These are phyloP conservation scores for Elysia chlorotica DNA, from an alignment of 1,140 invertebrate species.

Conservation along the genomic window DNA sequence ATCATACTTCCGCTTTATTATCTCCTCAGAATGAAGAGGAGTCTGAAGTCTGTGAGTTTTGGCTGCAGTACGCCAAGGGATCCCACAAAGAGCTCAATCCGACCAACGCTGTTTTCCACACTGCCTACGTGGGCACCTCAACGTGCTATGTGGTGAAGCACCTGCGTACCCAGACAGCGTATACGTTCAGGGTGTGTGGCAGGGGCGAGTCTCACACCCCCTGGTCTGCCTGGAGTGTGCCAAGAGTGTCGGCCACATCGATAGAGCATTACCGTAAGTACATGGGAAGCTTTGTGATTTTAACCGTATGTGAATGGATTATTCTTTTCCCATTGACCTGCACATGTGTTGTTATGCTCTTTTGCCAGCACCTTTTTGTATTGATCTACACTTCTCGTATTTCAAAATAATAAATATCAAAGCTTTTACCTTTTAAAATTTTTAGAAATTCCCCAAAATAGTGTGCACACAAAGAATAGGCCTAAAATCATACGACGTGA, in stretches of 20 bases:
- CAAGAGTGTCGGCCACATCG: slow-evolving; percentile 39
- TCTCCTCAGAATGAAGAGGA: slow-evolving; percentile 49
- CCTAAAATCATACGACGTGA: too few relatives aligned
- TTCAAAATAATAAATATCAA: too few relatives aligned
- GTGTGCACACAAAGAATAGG: too few relatives aligned
- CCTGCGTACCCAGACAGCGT: slow-evolving; percentile 40
- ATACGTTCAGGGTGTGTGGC: slow-evolving; percentile 52
- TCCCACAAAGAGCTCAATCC: slow-evolving; percentile 31
- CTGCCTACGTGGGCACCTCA: slow-evolving; percentile 42
- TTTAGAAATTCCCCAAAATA: too few relatives aligned
- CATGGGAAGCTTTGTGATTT: too few relatives aligned
- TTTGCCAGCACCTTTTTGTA: too few relatives aligned
- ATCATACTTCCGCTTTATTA: too few relatives aligned
- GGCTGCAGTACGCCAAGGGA: slow-evolving; percentile 49
- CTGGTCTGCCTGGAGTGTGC: slow-evolving; percentile 54
- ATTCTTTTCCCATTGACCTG: too few relatives aligned
- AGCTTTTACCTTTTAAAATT: too few relatives aligned
- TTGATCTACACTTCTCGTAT: too few relatives aligned
- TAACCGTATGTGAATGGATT: too few relatives aligned
- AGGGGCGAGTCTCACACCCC: slow-evolving; percentile 35
- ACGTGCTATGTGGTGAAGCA: slow-evolving; percentile 45
- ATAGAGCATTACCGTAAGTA: slow-evolving; percentile 54
- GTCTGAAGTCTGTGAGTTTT: slow-evolving; percentile 45
- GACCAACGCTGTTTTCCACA: slow-evolving; percentile 43
- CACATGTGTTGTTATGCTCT: too few relatives aligned